Evolutionary conservation across 2,888 invertebrate species (phyloP).

Genomic region (Silvanus unidentatus): DNA sequence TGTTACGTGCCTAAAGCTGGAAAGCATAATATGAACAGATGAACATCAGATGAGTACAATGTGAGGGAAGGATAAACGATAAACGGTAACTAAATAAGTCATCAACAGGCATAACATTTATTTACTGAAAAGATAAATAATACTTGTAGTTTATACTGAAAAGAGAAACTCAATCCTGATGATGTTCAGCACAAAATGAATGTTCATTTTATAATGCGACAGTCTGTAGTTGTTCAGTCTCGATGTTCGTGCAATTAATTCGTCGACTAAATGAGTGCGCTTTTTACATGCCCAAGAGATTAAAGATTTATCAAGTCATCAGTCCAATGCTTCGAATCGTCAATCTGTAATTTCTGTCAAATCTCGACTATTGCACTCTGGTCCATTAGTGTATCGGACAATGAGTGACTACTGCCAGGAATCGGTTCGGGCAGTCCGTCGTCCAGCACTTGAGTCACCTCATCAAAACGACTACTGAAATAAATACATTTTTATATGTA

Average conservation of each 20-base stretch:
- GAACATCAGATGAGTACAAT: too few relatives aligned
- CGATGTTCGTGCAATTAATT: background rate
- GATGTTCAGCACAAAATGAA: too few relatives aligned
- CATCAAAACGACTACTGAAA: conserved; percentile 43
- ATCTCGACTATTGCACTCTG: conserved; percentile 42
- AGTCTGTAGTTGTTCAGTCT: background rate
- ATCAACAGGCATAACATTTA: background rate
- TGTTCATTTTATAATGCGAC: background rate
- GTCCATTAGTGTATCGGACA: conserved; percentile 39
- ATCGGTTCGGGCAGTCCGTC: conserved; percentile 43
- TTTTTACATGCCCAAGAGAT: too few relatives aligned
- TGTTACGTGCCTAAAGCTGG: too few relatives aligned
- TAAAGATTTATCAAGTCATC: conserved; percentile 29
- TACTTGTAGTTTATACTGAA: background rate
- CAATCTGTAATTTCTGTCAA: conserved; percentile 41
- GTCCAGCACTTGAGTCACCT: conserved; percentile 42
- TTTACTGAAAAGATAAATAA: conserved; percentile 2
- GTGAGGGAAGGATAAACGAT: too few relatives aligned
- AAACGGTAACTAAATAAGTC: too few relatives aligned
- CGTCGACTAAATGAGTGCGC: background rate
- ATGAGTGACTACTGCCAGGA: conserved; percentile 42
- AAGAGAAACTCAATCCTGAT: conserved; percentile 1
- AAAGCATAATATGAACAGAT: too few relatives aligned
- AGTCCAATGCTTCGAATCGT: conserved; percentile 38
- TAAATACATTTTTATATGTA: background rate